Conservation (phyloP, 2,888 invertebrate species). For the Lasius fuliginosus region DNA sequence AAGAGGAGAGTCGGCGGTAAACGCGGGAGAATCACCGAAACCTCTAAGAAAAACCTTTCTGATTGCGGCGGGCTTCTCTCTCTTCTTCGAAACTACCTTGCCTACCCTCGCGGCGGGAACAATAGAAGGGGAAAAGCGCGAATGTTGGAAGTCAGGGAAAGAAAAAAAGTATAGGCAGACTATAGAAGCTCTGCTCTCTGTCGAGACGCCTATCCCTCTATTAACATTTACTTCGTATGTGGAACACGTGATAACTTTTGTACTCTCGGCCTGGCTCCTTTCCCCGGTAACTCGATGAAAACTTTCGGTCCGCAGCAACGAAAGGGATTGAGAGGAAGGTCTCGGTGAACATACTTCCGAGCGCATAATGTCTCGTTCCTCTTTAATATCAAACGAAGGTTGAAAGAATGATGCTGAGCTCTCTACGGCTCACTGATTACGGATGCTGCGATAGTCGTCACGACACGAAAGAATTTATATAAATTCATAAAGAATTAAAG, state of each 20-base stretch:
- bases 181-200: slow-evolving; percentile 15
- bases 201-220: slow-evolving; percentile 65
- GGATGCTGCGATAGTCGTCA: not conserved
- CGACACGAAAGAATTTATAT: not conserved
- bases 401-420: slow-evolving; percentile 7
- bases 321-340: not conserved
- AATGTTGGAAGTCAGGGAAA: slow-evolving; percentile 26
- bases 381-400: slow-evolving; percentile 26
- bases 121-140: slow-evolving; percentile 28
- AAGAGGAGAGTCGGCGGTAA: slow-evolving; percentile 51
- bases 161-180: slow-evolving; percentile 22
- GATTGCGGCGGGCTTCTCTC: slow-evolving; percentile 74
- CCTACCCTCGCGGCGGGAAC: slow-evolving; percentile 21
- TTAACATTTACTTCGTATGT: slow-evolving; percentile 77
- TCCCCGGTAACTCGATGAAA: not conserved
- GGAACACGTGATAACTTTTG: slow-evolving; percentile 67
- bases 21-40: slow-evolving; percentile 67
- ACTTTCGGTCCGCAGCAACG: slow-evolving; percentile 7
- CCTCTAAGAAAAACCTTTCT: slow-evolving; percentile 74
- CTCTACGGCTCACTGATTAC: not conserved
- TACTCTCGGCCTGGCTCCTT: slow-evolving; percentile 27
- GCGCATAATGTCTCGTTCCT: slow-evolving; percentile 17
- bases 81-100: slow-evolving; percentile 69
- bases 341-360: not conserved
- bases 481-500: slow-evolving; percentile 33